Evolutionary conservation across 2,888 invertebrate genomes (phyloP).

Genomic region (Cataglyphis rosenhaueri): DNA sequence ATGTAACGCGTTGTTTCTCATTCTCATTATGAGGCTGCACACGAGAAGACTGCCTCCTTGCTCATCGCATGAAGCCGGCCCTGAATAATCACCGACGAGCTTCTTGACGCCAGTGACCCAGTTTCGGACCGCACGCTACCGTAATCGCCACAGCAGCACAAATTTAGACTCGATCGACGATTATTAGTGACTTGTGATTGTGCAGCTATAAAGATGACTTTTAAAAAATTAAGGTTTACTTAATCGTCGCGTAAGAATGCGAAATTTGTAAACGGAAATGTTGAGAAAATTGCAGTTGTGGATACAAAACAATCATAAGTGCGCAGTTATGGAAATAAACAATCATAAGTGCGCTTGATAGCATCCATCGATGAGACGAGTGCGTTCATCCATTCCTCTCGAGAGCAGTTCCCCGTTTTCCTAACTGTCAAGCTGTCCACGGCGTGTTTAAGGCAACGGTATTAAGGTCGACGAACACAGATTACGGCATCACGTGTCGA

Average conservation of each 20-base stretch:
- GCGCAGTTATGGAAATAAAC: not conserved
- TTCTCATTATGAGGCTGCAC: slow-evolving; percentile 18
- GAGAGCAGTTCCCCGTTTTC: slow-evolving; percentile 31
- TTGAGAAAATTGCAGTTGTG: not conserved
- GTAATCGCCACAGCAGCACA: slow-evolving; percentile 32
- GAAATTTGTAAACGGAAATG: not conserved
- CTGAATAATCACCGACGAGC: slow-evolving; percentile 49
- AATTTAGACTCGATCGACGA: slow-evolving; percentile 27
- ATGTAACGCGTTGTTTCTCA: not conserved
- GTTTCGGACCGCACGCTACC: slow-evolving; percentile 37
- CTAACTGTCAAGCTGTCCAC: slow-evolving; percentile 38
- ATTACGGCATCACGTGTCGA: slow-evolving; percentile 68
- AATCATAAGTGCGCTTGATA: not conserved
- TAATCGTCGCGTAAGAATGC: not conserved
- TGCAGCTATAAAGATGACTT: slow-evolving; percentile 1
- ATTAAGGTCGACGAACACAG: slow-evolving; percentile 64
- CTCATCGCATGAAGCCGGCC: slow-evolving; percentile 46
- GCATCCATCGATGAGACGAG: not conserved
- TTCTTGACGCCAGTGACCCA: slow-evolving; percentile 39
- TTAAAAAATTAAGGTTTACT: slow-evolving; percentile 3
- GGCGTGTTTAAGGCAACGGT: slow-evolving; percentile 41
- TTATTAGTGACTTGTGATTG: slow-evolving; percentile 21
- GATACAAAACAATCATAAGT: not conserved
- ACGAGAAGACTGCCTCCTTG: slow-evolving; percentile 26
- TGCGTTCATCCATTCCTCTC: not conserved